phyloP scores from a whole-genome alignment of 2,797 vertebrate genomes.

The Adelosebastes latens region DNA sequence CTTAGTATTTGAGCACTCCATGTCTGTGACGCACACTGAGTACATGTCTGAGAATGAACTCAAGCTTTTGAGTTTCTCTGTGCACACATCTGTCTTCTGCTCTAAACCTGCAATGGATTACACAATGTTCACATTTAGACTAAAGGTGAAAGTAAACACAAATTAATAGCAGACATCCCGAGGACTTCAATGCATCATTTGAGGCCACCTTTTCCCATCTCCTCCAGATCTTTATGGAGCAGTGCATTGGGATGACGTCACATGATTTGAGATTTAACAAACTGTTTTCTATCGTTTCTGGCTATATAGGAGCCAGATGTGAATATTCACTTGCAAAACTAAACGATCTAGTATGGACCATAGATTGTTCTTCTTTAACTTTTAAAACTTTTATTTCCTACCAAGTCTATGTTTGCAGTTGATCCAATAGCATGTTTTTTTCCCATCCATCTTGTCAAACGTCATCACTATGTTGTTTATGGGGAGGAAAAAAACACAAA shows the following conservation, averaged over 20 bases:
- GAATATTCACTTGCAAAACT: slow-evolving; percentile 51
- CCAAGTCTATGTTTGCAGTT: background rate
- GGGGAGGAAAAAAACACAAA: slow-evolving; percentile 63
- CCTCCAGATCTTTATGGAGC: slow-evolving; percentile 51
- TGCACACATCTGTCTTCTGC: slow-evolving; percentile 19
- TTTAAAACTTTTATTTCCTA: background rate
- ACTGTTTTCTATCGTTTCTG: slow-evolving; percentile 66
- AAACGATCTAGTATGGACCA: slow-evolving; percentile 31
- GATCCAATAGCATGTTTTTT: background rate
- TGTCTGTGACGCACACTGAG: background rate
- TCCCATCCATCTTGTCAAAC: slow-evolving; percentile 37
- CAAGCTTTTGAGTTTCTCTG: slow-evolving; percentile 7
- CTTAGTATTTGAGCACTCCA: slow-evolving; percentile 3
- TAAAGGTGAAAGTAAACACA: slow-evolving; percentile 56
- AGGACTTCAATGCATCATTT: slow-evolving; percentile 14
- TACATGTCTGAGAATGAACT: slow-evolving; percentile 16
- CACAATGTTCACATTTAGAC: slow-evolving; percentile 24
- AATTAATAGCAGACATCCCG: slow-evolving; percentile 42
- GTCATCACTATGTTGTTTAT: slow-evolving; percentile 61
- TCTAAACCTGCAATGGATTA: slow-evolving; percentile 16
- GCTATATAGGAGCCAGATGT: slow-evolving; percentile 72
- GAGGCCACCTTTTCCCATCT: slow-evolving; percentile 53
- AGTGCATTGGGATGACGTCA: slow-evolving; percentile 57
- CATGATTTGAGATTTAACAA: slow-evolving; percentile 54
- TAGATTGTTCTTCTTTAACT: slow-evolving; percentile 18